Conservation (phyloP, 2,113 vertebrate species). For the Azemiops feae region DNA sequence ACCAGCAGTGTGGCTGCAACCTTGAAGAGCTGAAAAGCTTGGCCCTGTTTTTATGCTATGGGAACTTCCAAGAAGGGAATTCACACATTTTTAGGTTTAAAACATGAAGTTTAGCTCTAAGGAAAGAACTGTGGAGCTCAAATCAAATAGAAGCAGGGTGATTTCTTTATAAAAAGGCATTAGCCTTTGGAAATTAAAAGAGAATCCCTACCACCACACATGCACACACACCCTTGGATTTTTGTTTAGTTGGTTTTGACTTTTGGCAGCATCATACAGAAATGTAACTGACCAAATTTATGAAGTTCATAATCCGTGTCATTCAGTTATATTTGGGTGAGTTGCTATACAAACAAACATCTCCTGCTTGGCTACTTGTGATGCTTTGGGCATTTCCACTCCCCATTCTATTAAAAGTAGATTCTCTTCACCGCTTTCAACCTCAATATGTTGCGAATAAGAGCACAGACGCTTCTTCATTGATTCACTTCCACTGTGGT, state of each 20-base stretch:
- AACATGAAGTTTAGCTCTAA: not conserved
- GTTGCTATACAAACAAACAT: not conserved
- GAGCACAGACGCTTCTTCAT: not conserved
- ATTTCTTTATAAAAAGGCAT: not conserved
- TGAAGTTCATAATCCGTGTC: not conserved
- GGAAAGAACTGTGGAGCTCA: not conserved
- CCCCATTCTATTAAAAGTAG: not conserved
- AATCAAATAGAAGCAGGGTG: not conserved
- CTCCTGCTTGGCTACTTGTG: not conserved
- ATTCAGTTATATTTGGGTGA: not conserved
- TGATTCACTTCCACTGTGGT: not conserved
- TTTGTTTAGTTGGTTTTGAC: not conserved
- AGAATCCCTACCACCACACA: not conserved
- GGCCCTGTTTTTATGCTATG: not conserved
- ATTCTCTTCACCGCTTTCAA: not conserved
- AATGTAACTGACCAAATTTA: not conserved
- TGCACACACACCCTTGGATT: not conserved
- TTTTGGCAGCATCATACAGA: not conserved
- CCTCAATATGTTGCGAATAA: not conserved
- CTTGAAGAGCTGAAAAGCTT: not conserved
- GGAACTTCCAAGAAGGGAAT: not conserved
- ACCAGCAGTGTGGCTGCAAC: not conserved
- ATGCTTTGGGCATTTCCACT: not conserved
- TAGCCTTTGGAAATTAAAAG: not conserved
- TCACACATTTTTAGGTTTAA: not conserved